Base-by-base conservation (phyloP, 2,888 invertebrate species). In the Tortrix viridana region DNA sequence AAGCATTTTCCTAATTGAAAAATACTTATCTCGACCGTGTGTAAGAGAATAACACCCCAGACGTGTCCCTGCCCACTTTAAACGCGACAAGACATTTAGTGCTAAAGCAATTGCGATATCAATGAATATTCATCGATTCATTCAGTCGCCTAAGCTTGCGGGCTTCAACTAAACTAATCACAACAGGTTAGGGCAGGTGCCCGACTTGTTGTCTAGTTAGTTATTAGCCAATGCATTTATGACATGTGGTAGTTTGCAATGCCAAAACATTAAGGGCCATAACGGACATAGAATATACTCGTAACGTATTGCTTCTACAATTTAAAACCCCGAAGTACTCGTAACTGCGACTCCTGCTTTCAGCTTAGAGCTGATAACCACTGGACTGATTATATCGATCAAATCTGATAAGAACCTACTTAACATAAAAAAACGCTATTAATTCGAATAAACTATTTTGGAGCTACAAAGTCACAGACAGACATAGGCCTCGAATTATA, bases 51-150 rank as follows among this genome's bases (percentile, higher is more conserved):
- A 32, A 32, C 32, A 12, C 26, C 49, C 49, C 32, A 32, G 16
- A 32, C 49, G 12, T 19, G 49, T 32, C 18, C 16, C 44, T 44
- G 32, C 32, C 32, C 32, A 32, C 32, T 32, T 60, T 18, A 32
- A 60, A 59, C 50, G 44, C 16, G 52, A 57, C 62, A 57, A 57
- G 32, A 43, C 55, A 57, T 62, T 62, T 57, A 62, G 49, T 56
- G 56, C 46, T 41, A 56, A 50, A 56, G 55, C 61, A 62, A 57
- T 62, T 62, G 62, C 62, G 23, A 52, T 62, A 52, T 23, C 52
- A 44, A 46, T 62, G 62, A 50, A 62, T 62, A 62, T 62, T 62
- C 62, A 62, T 50, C 44, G 38, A 50, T 50, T 57, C 52, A 56
- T 57, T 62, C 62, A 41, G 38, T 46, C 53, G 56, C 52, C 50